Evolutionary conservation across 2,113 vertebrate genomes (phyloP).

Genomic region (Silurus asotus): DNA sequence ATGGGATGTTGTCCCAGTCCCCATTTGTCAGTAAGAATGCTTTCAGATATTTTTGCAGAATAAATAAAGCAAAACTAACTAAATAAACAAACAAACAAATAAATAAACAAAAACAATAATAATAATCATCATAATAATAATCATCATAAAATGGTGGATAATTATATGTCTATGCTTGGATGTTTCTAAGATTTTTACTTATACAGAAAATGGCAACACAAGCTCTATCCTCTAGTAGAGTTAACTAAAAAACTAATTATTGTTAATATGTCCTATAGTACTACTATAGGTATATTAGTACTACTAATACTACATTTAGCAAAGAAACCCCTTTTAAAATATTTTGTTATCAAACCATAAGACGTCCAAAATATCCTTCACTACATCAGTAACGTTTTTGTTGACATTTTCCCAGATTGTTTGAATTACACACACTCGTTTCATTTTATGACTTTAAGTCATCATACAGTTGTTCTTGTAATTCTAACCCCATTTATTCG

Average conservation of each 20-base stretch:
- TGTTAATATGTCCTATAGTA: neutral
- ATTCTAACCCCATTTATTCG: neutral
- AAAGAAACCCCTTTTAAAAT: neutral
- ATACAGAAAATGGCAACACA: neutral
- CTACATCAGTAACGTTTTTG: constrained; percentile 9
- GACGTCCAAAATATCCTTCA: neutral
- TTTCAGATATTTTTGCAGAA: constrained; percentile 19
- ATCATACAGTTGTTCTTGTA: constrained; percentile 1
- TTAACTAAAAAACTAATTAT: constrained; percentile 1
- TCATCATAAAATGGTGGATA: neutral
- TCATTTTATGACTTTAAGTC: neutral
- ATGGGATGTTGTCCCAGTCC: neutral
- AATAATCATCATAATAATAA: too few species aligned
- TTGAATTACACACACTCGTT: neutral
- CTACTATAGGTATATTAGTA: too few species aligned
- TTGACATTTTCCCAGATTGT: neutral
- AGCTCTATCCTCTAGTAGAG: constrained; percentile 1
- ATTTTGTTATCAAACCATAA: neutral
- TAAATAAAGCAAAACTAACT: too few species aligned
- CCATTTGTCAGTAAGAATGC: constrained; percentile 19
- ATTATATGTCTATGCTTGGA: constrained; percentile 11
- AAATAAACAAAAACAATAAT: too few species aligned
- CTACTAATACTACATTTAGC: neutral
- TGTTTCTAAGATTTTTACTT: constrained; percentile 20
- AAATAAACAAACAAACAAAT: too few species aligned